A percentile compares a stretch with the other conserved stretches of the same genome.
These are phyloP conservation scores for Cancer borealis DNA, from an alignment of 2,888 invertebrate species.

Conservation along the genomic window DNA sequence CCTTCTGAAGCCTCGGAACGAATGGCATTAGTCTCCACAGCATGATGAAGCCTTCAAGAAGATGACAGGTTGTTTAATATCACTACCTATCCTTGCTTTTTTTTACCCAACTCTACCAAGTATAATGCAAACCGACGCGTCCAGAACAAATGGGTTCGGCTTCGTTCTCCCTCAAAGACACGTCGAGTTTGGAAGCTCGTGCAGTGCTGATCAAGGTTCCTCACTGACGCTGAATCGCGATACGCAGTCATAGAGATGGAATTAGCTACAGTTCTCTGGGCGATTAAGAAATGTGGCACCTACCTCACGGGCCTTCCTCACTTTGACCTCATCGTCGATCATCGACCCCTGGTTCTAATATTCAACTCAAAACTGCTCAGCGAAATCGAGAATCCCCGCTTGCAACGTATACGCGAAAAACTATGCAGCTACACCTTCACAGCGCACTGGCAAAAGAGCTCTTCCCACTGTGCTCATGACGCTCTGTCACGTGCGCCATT, in stretches of 20 bases:
- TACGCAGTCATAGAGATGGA: constrained; percentile 48
- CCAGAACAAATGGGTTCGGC: background rate
- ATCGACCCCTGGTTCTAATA: constrained; percentile 47
- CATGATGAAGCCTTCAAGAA: background rate
- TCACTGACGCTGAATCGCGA: constrained; percentile 29
- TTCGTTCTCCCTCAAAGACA: background rate
- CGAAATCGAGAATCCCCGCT: constrained; percentile 42
- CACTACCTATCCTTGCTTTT: background rate
- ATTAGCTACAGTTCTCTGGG: constrained; percentile 33
- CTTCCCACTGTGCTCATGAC: constrained; percentile 9
- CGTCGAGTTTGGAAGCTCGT: constrained; percentile 3
- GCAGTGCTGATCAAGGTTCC: constrained; percentile 47
- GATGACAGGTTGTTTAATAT: background rate
- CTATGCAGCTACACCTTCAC: constrained; percentile 43
- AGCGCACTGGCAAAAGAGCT: constrained; percentile 52
- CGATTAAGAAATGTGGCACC: constrained; percentile 28
- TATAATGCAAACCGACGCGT: background rate
- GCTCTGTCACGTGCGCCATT: constrained; percentile 48
- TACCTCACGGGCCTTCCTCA: constrained; percentile 50
- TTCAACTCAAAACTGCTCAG: constrained; percentile 28
- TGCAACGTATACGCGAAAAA: constrained; percentile 49
- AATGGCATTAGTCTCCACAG: background rate
- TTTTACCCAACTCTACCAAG: background rate
- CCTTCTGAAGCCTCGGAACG: background rate
- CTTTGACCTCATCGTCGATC: too few species aligned